Evolutionary conservation across 1,140 invertebrate species (phyloP).

Genomic region (Drosophila santomea): DNA sequence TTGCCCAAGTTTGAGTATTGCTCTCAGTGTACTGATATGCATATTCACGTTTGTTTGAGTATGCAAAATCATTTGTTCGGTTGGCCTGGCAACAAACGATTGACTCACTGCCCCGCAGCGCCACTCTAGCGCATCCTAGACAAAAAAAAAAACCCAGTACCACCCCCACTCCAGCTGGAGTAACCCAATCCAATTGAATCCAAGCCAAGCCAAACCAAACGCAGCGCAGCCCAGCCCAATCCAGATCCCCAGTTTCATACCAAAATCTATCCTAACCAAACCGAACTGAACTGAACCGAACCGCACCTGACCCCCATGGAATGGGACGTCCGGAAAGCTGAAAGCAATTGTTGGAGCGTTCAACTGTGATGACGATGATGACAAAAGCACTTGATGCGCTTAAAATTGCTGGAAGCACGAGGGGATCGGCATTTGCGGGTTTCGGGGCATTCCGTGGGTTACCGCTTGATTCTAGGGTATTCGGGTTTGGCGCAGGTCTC

Average conservation of each 20-base stretch:
- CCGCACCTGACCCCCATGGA: conserved; percentile 28
- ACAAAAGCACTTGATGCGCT: conserved; percentile 59
- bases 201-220: background rate
- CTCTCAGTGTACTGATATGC: conserved; percentile 6
- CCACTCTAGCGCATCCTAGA: conserved; percentile 43
- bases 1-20: too few species aligned
- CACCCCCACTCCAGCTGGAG: background rate
- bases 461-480: too few species aligned
- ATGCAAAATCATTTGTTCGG: conserved; percentile 47
- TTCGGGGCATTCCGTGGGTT: background rate
- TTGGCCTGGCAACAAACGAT: conserved; percentile 54
- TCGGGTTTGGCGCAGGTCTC: conserved; percentile 1
- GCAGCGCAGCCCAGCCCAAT: conserved; percentile 7
- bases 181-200: background rate
- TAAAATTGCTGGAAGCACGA: conserved; percentile 26
- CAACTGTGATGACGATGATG: conserved; percentile 59
- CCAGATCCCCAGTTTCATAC: background rate
- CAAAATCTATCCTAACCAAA: background rate
- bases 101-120: conserved; percentile 37
- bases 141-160: conserved; percentile 6
- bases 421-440: conserved; percentile 2
- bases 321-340: conserved; percentile 14
- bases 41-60: conserved; percentile 25
- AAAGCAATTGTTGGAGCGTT: conserved; percentile 60
- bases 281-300: conserved; percentile 14